phyloP scores from a whole-genome alignment of 2,888 invertebrate genomes.

The Uloborus plumipes region DNA sequence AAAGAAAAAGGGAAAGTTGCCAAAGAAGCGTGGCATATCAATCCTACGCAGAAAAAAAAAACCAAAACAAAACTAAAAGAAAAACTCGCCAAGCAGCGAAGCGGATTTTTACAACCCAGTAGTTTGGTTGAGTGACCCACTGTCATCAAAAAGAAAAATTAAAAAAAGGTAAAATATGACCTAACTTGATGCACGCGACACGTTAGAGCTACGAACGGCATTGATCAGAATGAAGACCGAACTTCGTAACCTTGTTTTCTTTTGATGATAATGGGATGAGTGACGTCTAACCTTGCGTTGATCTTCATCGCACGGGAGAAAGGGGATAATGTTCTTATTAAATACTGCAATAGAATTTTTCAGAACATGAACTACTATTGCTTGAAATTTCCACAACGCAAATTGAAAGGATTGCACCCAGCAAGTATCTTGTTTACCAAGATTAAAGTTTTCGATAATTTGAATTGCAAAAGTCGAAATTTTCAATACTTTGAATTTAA shows the following conservation, averaged over 20 bases:
- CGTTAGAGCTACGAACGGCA: slow-evolving; percentile 22
- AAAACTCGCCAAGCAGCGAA: slow-evolving; percentile 11
- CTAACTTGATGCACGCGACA: slow-evolving; percentile 16
- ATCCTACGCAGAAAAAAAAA: slow-evolving; percentile 19
- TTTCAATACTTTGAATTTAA: too few species aligned
- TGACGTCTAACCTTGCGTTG: too few species aligned
- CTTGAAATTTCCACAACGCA: too few species aligned
- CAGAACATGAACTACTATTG: too few species aligned
- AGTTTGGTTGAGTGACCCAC: slow-evolving; percentile 47
- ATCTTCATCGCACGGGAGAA: too few species aligned
- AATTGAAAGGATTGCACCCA: too few species aligned
- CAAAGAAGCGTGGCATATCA: slow-evolving; percentile 4
- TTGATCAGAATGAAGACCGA: slow-evolving; percentile 26
- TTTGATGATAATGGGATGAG: too few species aligned
- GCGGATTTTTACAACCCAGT: slow-evolving; percentile 25
- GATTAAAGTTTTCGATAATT: too few species aligned
- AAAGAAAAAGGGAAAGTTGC: slow-evolving; percentile 1
- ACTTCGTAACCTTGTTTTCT: slow-evolving; percentile 33
- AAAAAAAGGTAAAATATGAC: slow-evolving; percentile 3
- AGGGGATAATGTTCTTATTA: too few species aligned
- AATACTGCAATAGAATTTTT: too few species aligned
- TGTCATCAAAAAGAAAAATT: slow-evolving; percentile 13
- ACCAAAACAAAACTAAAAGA: neutral
- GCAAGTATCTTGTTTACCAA: too few species aligned
- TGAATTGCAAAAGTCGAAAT: too few species aligned